A percentile compares a stretch with the other conserved stretches of the same genome.
Evolutionary conservation across 2,113 vertebrate species (phyloP).

Genomic region (Himantopus leucocephalus): DNA sequence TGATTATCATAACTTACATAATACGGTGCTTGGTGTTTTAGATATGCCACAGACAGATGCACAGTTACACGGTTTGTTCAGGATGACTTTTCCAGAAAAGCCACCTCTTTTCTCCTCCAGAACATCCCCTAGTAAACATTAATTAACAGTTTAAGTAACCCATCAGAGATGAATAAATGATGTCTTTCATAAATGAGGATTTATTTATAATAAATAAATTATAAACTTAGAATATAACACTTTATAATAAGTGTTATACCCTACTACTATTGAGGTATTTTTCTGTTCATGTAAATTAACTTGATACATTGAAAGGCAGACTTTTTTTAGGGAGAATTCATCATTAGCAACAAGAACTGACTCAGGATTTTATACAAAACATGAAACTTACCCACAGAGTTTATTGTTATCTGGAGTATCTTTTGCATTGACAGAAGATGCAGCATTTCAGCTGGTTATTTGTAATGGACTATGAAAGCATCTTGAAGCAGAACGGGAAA

Average conservation of each 20-base stretch:
- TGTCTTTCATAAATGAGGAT: background rate
- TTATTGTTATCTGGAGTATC: background rate
- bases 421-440: background rate
- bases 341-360: background rate
- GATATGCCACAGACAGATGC: background rate
- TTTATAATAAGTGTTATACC: background rate
- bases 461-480: background rate
- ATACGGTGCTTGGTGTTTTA: rapidly evolving
- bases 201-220: background rate
- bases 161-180: background rate
- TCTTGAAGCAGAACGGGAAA: background rate
- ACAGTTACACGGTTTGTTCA: background rate
- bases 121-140: background rate
- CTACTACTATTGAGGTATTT: background rate
- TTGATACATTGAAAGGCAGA: background rate
- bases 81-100: background rate
- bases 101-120: background rate
- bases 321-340: background rate
- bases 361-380: background rate
- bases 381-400: background rate
- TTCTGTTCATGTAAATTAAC: background rate
- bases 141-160: background rate
- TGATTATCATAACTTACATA: background rate
- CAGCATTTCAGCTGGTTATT: background rate
- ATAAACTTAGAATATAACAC: background rate